Conservation (phyloP, 2,113 vertebrate species). For the Mandrillus leucophaeus region DNA sequence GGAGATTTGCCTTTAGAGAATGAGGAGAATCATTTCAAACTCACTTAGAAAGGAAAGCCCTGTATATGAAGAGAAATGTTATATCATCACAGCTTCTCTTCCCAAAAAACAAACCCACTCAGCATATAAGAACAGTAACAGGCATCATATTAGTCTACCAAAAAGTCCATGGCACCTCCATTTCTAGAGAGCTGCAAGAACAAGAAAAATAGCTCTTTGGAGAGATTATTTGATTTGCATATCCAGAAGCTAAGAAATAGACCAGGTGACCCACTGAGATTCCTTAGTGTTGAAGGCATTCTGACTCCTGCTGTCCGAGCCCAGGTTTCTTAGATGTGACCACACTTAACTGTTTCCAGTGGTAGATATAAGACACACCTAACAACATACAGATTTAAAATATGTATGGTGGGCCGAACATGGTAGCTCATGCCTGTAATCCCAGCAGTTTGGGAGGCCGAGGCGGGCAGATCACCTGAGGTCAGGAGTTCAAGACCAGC, state of each 20-base stretch:
- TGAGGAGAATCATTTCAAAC: slow-evolving; percentile 3
- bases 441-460: too few relatives aligned
- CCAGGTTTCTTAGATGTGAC: neutral
- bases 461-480: too few relatives aligned
- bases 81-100: neutral
- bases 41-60: neutral
- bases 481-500: too few relatives aligned
- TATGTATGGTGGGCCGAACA: neutral
- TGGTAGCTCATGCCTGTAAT: too few relatives aligned
- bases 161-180: neutral
- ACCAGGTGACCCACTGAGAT: neutral
- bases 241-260: neutral
- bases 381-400: neutral
- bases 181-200: neutral
- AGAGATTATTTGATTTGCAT: neutral
- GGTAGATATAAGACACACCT: neutral
- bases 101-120: neutral
- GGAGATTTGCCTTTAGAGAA: neutral
- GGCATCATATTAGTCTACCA: neutral
- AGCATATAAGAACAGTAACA: neutral
- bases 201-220: neutral
- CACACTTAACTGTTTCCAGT: neutral
- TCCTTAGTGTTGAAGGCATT: neutral
- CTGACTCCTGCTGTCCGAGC: neutral
- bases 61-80: neutral